Evolutionary conservation across 2,113 vertebrate genomes (phyloP).

Genomic region (Craseonycteris thonglongyai): DNA sequence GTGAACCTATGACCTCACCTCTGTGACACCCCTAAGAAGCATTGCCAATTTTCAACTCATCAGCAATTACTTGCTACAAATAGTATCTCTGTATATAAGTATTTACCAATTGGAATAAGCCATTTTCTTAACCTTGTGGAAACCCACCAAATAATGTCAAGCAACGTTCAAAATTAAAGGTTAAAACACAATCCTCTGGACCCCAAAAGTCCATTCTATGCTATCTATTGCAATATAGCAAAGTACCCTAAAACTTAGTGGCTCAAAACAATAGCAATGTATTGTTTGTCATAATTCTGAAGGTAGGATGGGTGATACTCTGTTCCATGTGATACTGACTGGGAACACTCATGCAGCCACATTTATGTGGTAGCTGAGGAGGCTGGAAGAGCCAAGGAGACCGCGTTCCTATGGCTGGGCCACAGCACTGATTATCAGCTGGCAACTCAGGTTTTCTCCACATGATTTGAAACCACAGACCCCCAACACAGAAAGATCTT

Average conservation of each 20-base stretch:
- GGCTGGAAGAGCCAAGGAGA: not conserved
- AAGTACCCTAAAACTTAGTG: not conserved
- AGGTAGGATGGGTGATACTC: not conserved
- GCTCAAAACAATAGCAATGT: not conserved
- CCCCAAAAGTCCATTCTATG: not conserved
- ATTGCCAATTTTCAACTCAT: not conserved
- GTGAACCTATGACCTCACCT: not conserved
- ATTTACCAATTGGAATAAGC: not conserved
- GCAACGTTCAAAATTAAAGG: not conserved
- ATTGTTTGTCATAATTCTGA: not conserved
- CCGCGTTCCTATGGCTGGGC: not conserved
- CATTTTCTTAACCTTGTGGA: not conserved
- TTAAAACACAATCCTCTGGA: not conserved
- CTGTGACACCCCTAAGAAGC: not conserved
- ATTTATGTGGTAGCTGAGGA: not conserved
- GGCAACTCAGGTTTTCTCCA: not conserved
- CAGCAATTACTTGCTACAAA: not conserved
- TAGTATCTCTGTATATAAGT: not conserved
- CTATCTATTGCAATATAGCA: not conserved
- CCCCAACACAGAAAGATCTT: not conserved
- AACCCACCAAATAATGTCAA: not conserved
- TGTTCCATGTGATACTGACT: no score
- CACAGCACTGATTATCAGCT: not conserved
- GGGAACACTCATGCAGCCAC: not conserved
- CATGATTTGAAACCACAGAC: not conserved